Conservation (phyloP, 2,113 vertebrate genomes). For the Bettongia penicillata region DNA sequence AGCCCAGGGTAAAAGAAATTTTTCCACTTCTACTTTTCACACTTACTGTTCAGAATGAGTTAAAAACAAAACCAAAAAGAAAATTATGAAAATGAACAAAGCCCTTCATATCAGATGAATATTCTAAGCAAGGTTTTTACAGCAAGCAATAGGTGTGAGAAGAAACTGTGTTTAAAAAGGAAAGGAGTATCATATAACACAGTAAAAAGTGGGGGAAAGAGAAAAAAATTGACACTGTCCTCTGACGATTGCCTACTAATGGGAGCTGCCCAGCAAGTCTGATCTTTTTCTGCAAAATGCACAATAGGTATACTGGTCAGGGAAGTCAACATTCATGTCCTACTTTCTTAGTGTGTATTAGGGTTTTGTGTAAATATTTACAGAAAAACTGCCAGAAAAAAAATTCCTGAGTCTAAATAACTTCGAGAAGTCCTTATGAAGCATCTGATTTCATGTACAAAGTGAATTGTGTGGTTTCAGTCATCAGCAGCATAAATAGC, state of each 20-base stretch:
- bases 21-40: constrained; percentile 13
- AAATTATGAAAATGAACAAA: not conserved
- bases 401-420: constrained; percentile 5
- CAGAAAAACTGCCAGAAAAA: not conserved
- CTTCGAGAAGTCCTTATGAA: not conserved
- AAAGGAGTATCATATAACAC: not conserved
- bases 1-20: not conserved
- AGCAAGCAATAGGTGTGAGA: not conserved
- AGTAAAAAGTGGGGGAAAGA: not conserved
- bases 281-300: not conserved
- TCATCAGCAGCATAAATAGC: not conserved
- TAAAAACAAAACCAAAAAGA: constrained; percentile 28
- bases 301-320: not conserved
- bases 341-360: not conserved
- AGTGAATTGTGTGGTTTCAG: not conserved
- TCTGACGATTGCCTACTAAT: not conserved
- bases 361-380: not conserved
- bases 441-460: not conserved
- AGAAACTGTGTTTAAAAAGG: constrained; percentile 27
- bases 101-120: not conserved
- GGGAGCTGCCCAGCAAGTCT: not conserved
- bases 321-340: not conserved
- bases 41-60: not conserved
- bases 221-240: constrained; percentile 14
- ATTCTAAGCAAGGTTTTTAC: constrained; percentile 32